A percentile compares a stretch with the other conserved stretches of the same genome.
phyloP scores from a whole-genome alignment of 2,797 vertebrate genomes.

The Cacajao melanocephalus region DNA sequence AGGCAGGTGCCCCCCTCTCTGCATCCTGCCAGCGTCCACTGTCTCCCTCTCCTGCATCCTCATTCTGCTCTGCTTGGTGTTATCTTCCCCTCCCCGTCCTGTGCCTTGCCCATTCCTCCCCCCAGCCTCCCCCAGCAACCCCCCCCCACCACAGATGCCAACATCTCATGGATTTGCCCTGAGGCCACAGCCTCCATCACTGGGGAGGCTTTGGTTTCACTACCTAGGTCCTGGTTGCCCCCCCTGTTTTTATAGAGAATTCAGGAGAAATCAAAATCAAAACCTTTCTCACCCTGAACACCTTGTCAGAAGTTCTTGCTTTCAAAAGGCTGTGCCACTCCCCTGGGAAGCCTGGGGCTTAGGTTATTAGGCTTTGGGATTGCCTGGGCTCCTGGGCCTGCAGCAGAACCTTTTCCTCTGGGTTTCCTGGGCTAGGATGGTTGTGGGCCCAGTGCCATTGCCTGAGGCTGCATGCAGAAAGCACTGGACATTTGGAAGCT shows the following conservation, averaged over 20 bases:
- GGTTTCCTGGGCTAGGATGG: background rate
- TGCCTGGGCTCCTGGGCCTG: background rate
- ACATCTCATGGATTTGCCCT: too few species aligned
- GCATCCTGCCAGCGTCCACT: too few species aligned
- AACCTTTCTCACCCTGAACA: too few species aligned
- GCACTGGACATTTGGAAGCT: background rate
- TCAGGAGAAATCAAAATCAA: background rate
- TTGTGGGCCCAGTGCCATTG: background rate
- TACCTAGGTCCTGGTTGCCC: background rate
- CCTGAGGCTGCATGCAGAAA: background rate
- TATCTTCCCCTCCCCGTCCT: too few species aligned
- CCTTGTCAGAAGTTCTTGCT: background rate
- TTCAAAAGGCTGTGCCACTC: background rate
- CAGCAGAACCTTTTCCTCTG: background rate
- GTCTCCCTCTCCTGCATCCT: background rate
- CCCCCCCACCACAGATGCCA: background rate
- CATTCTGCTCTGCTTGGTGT: background rate
- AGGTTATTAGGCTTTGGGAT: background rate
- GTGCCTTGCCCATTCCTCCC: too few species aligned
- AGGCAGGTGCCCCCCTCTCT: too few species aligned
- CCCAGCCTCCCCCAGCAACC: too few species aligned
- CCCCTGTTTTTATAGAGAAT: background rate
- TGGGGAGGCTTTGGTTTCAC: background rate
- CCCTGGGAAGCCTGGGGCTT: background rate
- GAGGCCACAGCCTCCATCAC: too few species aligned